These are phyloP conservation scores for Stichopus horrens DNA, from an alignment of 53 echinoderm and acorn worm genomes.

Conservation along the genomic window DNA sequence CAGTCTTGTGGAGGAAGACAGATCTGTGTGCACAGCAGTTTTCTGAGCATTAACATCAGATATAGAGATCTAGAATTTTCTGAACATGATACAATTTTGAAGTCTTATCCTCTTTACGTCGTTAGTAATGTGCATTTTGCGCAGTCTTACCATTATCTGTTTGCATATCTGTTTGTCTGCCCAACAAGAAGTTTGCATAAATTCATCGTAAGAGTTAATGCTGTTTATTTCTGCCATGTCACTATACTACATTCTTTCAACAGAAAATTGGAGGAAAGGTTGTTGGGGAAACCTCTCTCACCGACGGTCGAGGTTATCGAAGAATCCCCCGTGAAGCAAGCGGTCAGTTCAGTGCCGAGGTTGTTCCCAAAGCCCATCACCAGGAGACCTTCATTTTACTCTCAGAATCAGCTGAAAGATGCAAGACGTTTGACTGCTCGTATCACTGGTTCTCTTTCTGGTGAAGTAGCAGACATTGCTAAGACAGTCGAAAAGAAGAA, in stretches of 20 bases:
- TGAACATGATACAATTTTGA: too few species aligned
- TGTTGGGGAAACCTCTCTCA: slow-evolving; percentile 43
- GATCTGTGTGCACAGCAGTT: too few species aligned
- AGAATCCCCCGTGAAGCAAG: slow-evolving; percentile 77
- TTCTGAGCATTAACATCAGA: too few species aligned
- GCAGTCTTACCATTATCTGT: too few species aligned
- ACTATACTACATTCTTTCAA: not conserved
- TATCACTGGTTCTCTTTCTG: slow-evolving; percentile 20
- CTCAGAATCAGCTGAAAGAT: slow-evolving; percentile 25
- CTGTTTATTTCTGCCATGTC: too few species aligned
- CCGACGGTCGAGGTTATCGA: slow-evolving; percentile 62
- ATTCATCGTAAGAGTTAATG: too few species aligned
- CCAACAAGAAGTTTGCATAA: too few species aligned
- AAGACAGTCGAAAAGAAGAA: slow-evolving; percentile 22
- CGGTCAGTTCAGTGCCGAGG: not conserved
- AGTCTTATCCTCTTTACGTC: too few species aligned
- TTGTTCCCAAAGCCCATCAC: not conserved
- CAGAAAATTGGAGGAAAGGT: slow-evolving; percentile 36
- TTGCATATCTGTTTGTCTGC: too few species aligned
- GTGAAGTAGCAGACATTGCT: not conserved
- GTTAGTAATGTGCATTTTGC: too few species aligned
- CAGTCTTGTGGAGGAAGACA: too few species aligned
- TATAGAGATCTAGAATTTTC: too few species aligned
- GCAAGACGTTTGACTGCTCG: slow-evolving; percentile 20
- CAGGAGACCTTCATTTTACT: slow-evolving; percentile 18